Conservation (phyloP, 1,140 invertebrate species). For the Liolophura sinensis region DNA sequence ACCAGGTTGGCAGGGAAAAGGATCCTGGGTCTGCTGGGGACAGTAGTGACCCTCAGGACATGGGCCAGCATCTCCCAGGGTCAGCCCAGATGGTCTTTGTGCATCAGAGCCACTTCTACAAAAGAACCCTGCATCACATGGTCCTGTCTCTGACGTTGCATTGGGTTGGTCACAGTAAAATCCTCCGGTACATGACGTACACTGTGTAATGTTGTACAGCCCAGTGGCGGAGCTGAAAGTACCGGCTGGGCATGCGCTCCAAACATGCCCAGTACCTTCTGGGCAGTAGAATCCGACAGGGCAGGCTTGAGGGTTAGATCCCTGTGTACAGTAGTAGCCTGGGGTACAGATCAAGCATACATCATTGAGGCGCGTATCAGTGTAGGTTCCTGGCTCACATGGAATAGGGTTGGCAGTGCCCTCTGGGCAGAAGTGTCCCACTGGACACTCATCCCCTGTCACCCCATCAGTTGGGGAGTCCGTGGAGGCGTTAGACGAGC, state of each 20-base stretch:
- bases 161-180: slow-evolving; percentile 44
- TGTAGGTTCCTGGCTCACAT: slow-evolving; percentile 46
- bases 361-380: slow-evolving; percentile 27
- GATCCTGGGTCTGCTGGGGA: slow-evolving; percentile 40
- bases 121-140: slow-evolving; percentile 48
- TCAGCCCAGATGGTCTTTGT: slow-evolving; percentile 28
- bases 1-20: slow-evolving; percentile 41
- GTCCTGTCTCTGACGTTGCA: slow-evolving; percentile 33
- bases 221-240: slow-evolving; percentile 42
- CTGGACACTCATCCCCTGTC: slow-evolving; percentile 42
- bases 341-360: slow-evolving; percentile 39
- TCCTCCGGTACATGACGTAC: slow-evolving; percentile 47
- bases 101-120: slow-evolving; percentile 45
- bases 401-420: slow-evolving; percentile 34
- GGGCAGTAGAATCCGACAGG: slow-evolving; percentile 51
- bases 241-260: slow-evolving; percentile 46
- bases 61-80: slow-evolving; percentile 41
- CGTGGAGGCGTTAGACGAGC: slow-evolving; percentile 33
- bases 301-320: slow-evolving; percentile 36
- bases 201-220: slow-evolving; percentile 42
- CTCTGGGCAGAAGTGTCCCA: slow-evolving; percentile 43
- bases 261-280: slow-evolving; percentile 41
- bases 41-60: slow-evolving; percentile 51
- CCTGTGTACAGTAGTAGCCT: slow-evolving; percentile 45
- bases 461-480: slow-evolving; percentile 39